Conservation (phyloP, 2,888 invertebrate species). For the Lamellibrachia columna region DNA sequence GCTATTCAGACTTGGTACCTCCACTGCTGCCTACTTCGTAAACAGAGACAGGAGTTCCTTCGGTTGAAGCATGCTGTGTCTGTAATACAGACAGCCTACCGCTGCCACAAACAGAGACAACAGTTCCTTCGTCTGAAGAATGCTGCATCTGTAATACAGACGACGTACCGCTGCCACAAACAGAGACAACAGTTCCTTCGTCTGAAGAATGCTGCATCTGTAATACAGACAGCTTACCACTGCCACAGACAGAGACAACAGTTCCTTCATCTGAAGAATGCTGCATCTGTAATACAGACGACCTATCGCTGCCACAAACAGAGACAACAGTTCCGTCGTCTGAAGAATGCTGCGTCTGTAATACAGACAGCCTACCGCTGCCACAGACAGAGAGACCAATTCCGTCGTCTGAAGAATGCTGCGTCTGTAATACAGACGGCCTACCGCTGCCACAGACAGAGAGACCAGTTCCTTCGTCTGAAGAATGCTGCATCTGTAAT, state of each 20-base stretch:
- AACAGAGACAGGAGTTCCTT: conserved; percentile 28
- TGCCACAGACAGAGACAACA: neutral
- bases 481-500: neutral
- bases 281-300: neutral
- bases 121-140: neutral
- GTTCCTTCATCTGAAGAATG: neutral
- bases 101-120: conserved; percentile 3
- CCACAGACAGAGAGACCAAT: neutral
- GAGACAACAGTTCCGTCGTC: neutral
- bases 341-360: neutral
- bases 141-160: neutral
- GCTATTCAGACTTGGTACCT: conserved; percentile 40
- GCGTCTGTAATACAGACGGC: neutral
- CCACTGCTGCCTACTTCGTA: conserved; percentile 20
- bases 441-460: neutral
- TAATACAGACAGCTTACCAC: neutral
- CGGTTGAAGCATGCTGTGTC: conserved; percentile 21
- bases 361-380: neutral
- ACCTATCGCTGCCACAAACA: conserved; percentile 1
- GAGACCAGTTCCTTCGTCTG: neutral
- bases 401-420: neutral
- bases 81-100: conserved; percentile 21
- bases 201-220: neutral
- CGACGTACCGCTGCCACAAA: neutral
- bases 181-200: neutral